Base-by-base conservation (phyloP, 2,888 invertebrate genomes). In the Odontothrips loti region DNA sequence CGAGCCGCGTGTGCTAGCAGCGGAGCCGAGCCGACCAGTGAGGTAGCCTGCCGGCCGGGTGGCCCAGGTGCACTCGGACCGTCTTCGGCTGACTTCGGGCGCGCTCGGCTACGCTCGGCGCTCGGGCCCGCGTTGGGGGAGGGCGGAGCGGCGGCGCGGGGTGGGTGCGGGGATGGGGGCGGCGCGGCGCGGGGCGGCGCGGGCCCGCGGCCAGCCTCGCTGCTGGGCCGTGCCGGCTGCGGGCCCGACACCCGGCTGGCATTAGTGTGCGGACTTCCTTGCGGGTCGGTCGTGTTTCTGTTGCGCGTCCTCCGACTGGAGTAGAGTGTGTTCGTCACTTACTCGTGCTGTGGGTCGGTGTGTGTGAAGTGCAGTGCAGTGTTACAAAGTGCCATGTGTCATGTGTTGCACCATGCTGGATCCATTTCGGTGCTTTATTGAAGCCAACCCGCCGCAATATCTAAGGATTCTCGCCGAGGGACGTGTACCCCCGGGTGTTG, bases 351-450 rank as follows among this genome's bases (percentile, higher is more conserved):
- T 75, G 68, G 68, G 68, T 75, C 34, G 68, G 68, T 75, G 68
- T 75, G 68, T 75, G 68, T 75, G 27, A 17, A 75, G 68, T 75
- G 68, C 68, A 75, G 68, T 75, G 68, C 68, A 75, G 68, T 75
- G 68, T 75, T 75, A 58, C 58, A 58, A 23, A 75, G 68, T 75
- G 68, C 68, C 68, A 75, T 75, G 68, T 75, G 68, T 75, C 68
- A 75, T 75, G 68, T 75, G 68, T 75, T 75, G 68, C 68, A 75
- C 68, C 68, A 75, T 75, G 68, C 68, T 75, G 68, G 68, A 75
- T 75, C 58, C 58, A n/a, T 58, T 58, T 58, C 68, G 68, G 68
- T 27, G 68, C 68, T 75, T 27, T 75, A 75, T 11, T 75, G 68
- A 75, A 75, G 20, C 58, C 6, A 58, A 15, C 58, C 68, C 68